These are phyloP conservation scores for Vandiemenella viatica DNA, from an alignment of 2,888 invertebrate species.

Conservation along the genomic window DNA sequence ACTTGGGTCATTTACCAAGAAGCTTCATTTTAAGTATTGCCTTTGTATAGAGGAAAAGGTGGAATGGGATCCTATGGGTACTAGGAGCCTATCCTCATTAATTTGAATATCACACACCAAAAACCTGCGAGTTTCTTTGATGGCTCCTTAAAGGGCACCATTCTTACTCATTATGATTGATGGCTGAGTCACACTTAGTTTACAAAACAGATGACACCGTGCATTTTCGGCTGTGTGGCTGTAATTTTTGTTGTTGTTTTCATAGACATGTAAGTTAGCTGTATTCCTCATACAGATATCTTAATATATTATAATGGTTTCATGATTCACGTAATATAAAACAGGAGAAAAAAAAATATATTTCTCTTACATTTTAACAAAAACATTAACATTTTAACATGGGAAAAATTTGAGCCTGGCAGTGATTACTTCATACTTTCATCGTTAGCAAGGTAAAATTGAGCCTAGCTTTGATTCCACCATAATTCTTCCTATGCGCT, in stretches of 20 bases:
- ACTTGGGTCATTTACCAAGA: too few relatives aligned
- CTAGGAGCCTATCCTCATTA: background rate
- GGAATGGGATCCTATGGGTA: too few relatives aligned
- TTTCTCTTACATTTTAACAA: background rate
- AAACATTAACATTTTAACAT: too few relatives aligned
- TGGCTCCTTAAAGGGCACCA: too few relatives aligned
- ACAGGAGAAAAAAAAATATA: background rate
- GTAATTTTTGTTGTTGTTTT: background rate
- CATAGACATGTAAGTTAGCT: too few relatives aligned
- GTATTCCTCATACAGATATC: too few relatives aligned
- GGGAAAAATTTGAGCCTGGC: too few relatives aligned
- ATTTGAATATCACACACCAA: background rate
- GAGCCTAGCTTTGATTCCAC: too few relatives aligned
- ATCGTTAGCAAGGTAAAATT: too few relatives aligned
- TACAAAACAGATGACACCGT: background rate
- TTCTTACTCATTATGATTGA: background rate
- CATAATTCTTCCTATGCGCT: background rate
- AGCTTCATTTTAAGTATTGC: too few relatives aligned
- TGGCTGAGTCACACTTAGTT: background rate
- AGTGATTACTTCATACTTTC: too few relatives aligned
- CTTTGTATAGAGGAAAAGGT: background rate
- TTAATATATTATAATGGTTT: background rate
- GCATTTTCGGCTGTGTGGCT: background rate
- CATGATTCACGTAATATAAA: background rate
- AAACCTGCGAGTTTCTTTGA: too few relatives aligned